phyloP scores from a whole-genome alignment of 92 coral and sea anemone genomes.

The Parazoanthus darwini region DNA sequence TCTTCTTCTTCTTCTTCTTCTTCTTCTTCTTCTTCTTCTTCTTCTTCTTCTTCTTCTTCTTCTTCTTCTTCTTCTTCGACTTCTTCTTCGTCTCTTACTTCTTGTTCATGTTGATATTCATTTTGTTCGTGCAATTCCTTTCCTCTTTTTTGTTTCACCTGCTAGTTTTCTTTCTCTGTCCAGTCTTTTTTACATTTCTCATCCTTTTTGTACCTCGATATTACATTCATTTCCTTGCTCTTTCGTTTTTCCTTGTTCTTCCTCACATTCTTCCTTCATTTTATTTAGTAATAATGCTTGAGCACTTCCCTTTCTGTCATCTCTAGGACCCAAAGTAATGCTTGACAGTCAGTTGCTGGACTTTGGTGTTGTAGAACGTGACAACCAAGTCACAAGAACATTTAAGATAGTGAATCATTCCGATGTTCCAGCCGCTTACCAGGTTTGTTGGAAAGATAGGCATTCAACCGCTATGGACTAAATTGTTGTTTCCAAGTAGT shows the following conservation, averaged over 20 bases:
- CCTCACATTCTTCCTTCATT: background rate
- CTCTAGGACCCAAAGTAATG: constrained; percentile 78
- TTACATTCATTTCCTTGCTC: background rate
- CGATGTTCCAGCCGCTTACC: constrained; percentile 83
- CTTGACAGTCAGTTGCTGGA: constrained; percentile 72
- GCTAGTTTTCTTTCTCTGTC: background rate
- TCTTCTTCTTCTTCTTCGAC: too few species aligned
- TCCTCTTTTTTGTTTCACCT: background rate
- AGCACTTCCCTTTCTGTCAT: background rate
- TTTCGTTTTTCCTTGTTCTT: background rate
- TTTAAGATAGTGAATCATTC: constrained; percentile 74
- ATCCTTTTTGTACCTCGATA: too few species aligned
- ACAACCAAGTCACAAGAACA: constrained; percentile 75
- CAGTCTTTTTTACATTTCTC: background rate
- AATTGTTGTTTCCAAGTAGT: too few species aligned
- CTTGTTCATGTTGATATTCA: background rate
- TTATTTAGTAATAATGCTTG: background rate
- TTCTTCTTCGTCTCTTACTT: background rate
- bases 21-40: background rate
- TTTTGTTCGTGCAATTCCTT: background rate
- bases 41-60: too few species aligned
- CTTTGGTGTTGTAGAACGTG: constrained; percentile 87
- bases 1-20: background rate
- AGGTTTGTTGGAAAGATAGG: constrained; percentile 54
- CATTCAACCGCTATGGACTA: background rate